Percentiles rank a stretch among this genome's conserved stretches.
These are phyloP conservation scores for Plecturocebus donacophilus DNA, from an alignment of 2,113 vertebrate genomes.

Conservation along the genomic window DNA sequence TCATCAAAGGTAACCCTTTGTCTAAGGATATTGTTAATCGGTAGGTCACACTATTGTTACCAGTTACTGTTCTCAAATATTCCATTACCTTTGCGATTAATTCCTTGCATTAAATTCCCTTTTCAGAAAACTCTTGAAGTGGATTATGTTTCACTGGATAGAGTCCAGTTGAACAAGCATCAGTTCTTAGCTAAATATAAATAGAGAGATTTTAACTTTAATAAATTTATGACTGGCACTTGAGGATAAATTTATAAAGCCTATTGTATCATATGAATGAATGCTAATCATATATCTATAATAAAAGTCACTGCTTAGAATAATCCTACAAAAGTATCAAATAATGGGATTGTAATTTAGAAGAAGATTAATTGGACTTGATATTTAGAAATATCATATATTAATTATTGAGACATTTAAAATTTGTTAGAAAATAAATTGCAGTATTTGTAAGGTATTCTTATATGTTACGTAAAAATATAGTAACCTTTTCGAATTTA, in stretches of 20 bases:
- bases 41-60: background rate
- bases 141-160: background rate
- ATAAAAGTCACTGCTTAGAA: background rate
- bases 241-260: background rate
- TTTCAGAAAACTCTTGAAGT: background rate
- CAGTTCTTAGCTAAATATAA: slow-evolving; percentile 41
- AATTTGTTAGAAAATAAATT: background rate
- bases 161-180: background rate
- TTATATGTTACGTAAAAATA: background rate
- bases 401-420: slow-evolving; percentile 25
- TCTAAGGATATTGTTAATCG: background rate
- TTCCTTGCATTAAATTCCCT: background rate
- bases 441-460: background rate
- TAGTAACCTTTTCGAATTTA: slow-evolving; percentile 28
- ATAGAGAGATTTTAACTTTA: background rate
- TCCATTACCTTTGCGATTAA: background rate
- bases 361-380: background rate
- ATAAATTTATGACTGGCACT: background rate
- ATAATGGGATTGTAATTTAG: background rate
- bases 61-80: background rate
- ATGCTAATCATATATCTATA: background rate
- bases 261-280: background rate
- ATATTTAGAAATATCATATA: background rate
- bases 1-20: background rate
- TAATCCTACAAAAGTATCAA: background rate